A percentile compares a stretch with the other conserved stretches of the same genome.
These are phyloP conservation scores for Mamestra configurata DNA, from an alignment of 1,140 invertebrate species.

Conservation along the genomic window DNA sequence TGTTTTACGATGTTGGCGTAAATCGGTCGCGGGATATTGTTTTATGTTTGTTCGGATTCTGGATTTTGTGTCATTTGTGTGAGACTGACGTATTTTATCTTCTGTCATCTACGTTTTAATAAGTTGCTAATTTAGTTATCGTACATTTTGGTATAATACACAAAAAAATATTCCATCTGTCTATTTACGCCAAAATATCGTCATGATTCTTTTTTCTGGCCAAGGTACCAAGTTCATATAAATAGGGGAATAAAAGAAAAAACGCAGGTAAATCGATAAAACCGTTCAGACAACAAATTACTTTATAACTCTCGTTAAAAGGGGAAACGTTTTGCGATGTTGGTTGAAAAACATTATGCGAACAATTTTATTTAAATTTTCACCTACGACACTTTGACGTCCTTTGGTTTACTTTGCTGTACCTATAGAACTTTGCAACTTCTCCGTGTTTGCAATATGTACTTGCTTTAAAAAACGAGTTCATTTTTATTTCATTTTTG, in stretches of 20 bases:
- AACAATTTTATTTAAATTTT: not conserved
- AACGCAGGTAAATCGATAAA: not conserved
- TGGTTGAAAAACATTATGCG: not conserved
- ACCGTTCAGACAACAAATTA: conserved; percentile 22
- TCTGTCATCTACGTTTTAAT: too few species aligned
- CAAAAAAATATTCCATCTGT: too few species aligned
- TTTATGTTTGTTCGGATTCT: not conserved
- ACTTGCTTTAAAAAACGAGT: too few species aligned
- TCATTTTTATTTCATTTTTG: too few species aligned
- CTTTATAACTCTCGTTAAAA: not conserved
- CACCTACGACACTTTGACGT: not conserved
- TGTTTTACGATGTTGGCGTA: not conserved
- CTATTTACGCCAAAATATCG: too few species aligned
- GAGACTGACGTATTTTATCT: too few species aligned
- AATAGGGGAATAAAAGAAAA: not conserved
- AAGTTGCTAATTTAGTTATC: too few species aligned
- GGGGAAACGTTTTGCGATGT: not conserved
- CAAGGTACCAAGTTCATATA: not conserved
- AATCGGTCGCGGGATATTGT: not conserved
- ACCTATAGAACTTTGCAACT: too few species aligned
- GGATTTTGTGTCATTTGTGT: not conserved
- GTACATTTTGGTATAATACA: too few species aligned
- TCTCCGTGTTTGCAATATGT: too few species aligned
- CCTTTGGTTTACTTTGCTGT: too few species aligned
- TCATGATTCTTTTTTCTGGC: too few species aligned